These are phyloP conservation scores for Eremobia ochroleuca DNA, from an alignment of 2,888 invertebrate genomes.

Conservation along the genomic window DNA sequence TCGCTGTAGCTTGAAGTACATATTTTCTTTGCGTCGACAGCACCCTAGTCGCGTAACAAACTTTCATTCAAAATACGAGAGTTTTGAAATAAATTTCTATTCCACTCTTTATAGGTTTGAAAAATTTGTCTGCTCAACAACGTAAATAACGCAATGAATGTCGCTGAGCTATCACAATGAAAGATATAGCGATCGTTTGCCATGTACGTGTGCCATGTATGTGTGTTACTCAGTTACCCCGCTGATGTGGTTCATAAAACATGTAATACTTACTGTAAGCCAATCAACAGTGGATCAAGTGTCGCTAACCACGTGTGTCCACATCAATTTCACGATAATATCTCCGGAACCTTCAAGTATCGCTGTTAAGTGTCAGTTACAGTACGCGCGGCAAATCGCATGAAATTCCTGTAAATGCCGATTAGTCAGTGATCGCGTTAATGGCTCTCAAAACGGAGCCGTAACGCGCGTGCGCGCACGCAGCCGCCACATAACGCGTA, in stretches of 20 bases:
- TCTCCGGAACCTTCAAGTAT: slow-evolving; percentile 42
- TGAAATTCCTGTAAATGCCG: slow-evolving; percentile 64
- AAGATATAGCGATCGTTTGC: neutral
- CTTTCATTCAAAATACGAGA: neutral
- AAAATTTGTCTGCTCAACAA: neutral
- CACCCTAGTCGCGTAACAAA: neutral
- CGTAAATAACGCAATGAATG: neutral
- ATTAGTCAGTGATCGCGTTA: slow-evolving; percentile 70
- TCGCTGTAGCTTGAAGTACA: neutral
- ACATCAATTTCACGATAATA: slow-evolving; percentile 45
- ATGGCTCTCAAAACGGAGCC: slow-evolving; percentile 65
- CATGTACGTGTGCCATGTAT: no score
- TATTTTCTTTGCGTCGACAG: neutral
- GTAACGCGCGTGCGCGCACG: slow-evolving; percentile 59
- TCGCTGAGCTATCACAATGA: neutral
- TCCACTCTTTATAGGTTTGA: neutral
- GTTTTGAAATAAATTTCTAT: neutral
- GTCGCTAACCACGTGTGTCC: slow-evolving; percentile 16
- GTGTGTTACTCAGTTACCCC: neutral
- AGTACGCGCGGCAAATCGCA: slow-evolving; percentile 58
- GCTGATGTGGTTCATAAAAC: slow-evolving; percentile 20
- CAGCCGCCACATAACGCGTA: slow-evolving; percentile 48
- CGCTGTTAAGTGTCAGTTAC: slow-evolving; percentile 57
- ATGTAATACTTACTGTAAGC: slow-evolving; percentile 9
- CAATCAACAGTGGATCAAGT: slow-evolving; percentile 47